Base-by-base conservation (phyloP, 2,888 invertebrate genomes). In the Apodemia hepburni region DNA sequence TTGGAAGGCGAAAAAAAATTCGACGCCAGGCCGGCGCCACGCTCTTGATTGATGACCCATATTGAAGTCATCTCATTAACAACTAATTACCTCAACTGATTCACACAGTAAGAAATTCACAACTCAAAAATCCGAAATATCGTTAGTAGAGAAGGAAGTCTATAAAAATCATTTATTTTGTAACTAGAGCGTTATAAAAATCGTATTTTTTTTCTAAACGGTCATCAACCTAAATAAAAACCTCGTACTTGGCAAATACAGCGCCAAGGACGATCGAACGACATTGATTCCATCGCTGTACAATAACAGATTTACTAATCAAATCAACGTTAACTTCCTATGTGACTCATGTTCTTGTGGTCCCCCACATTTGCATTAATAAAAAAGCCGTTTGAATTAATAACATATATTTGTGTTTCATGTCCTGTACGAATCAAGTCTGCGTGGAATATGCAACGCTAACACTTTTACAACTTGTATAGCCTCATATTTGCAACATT, bases 231-330 rank as follows among this genome's bases (percentile, higher is more conserved):
- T 51, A 22, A 18, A 51, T 18, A 51, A 51, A 18, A 17, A 51
- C 51, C 22, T 51, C 18, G 51, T 51, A 11, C 51, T 51, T 51
- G 51, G 51, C 18, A 51, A 12, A 51, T 51, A 51, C 51, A 51
- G 51, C 51, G 51, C 51, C 51, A 51, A 51, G 51, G 51, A 22
- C 51, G 51, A 18, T 51, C 4, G 51, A 51, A 22, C 18, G 51
- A 51, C 51, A 51, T 51, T 51, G 51, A 18, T 51, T 15, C 51
- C 11, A 18, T 17, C 18, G 51, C 51, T 9, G 47, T 47, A 51
- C 51, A 51, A 51, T 51, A 18, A 51, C 51, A 51, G 51, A 51
- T 49, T 49, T 49, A 49, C 47, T 47, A 47, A 47, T 47, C 47
- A 47, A 47, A 22, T 49, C 49, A 49, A 47, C 47, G 17, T 47